Evolutionary conservation across 2,797 vertebrate genomes (phyloP).

Genomic region (Poeciliopsis paucimaculata): DNA sequence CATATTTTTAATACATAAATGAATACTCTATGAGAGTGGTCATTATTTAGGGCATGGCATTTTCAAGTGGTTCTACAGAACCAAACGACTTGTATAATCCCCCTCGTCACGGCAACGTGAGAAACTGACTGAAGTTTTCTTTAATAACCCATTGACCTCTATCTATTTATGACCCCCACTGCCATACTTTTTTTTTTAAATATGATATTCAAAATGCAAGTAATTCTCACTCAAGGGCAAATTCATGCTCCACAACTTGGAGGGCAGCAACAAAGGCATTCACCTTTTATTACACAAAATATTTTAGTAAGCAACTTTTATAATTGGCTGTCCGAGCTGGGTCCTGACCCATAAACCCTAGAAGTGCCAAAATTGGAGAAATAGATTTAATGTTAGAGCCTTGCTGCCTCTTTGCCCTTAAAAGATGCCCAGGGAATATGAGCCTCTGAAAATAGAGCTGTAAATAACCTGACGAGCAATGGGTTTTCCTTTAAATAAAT

Average conservation of each 20-base stretch:
- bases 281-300: conserved; percentile 83
- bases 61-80: conserved; percentile 67
- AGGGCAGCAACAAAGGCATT: conserved; percentile 72
- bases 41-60: conserved; percentile 82
- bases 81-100: conserved; percentile 73
- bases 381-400: conserved; percentile 78
- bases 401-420: conserved; percentile 80
- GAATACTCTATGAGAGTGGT: conserved; percentile 85
- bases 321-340: conserved; percentile 81
- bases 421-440: conserved; percentile 81
- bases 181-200: conserved; percentile 57
- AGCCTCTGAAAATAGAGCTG: conserved; percentile 89
- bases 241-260: conserved; percentile 76
- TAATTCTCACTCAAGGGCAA: conserved; percentile 82
- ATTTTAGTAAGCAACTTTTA: conserved; percentile 86
- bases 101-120: conserved; percentile 38
- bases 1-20: conserved; percentile 86
- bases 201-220: conserved; percentile 81
- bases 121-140: conserved; percentile 71
- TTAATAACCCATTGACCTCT: conserved; percentile 80
- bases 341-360: conserved; percentile 83
- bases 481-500: conserved; percentile 99
- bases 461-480: conserved; percentile 99
- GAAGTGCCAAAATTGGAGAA: conserved; percentile 83
- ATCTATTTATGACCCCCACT: conserved; percentile 78